phyloP scores from a whole-genome alignment of 2,797 vertebrate genomes.

The Arnoldichthys spilopterus region DNA sequence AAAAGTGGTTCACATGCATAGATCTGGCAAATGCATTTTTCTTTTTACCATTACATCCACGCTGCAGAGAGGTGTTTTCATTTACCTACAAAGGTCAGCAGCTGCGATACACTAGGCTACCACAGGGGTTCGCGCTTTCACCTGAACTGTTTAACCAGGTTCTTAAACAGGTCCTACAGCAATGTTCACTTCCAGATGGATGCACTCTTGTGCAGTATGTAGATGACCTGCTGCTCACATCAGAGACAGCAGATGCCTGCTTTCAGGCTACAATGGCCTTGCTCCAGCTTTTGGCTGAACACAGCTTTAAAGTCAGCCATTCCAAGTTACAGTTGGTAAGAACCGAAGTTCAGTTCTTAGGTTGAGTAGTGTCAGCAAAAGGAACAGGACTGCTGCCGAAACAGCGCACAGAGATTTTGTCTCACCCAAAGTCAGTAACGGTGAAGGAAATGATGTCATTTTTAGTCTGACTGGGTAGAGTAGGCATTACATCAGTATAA shows the following conservation, averaged over 20 bases:
- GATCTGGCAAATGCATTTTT: conserved; percentile 25
- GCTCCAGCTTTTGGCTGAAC: fast-evolving
- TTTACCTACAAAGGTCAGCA: neutral
- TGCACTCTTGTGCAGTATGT: neutral
- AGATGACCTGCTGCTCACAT: neutral
- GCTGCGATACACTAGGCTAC: neutral
- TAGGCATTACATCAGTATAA: too few relatives aligned
- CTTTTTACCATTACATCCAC: neutral
- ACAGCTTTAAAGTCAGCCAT: neutral
- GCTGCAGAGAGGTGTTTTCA: neutral
- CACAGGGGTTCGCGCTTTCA: neutral
- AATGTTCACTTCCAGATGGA: neutral
- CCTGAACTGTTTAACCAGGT: neutral
- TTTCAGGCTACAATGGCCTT: neutral
- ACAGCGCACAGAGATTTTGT: too few relatives aligned
- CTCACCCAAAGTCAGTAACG: too few relatives aligned
- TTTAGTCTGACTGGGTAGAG: too few relatives aligned
- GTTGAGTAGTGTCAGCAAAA: neutral
- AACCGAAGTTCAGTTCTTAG: neutral
- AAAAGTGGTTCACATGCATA: neutral
- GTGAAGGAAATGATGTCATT: too few relatives aligned
- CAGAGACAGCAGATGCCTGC: neutral
- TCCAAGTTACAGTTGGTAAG: neutral
- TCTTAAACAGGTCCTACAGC: neutral
- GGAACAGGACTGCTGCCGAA: neutral